A percentile compares a stretch with the other conserved stretches of the same genome.
These are phyloP conservation scores for Eulemur mongoz DNA, from an alignment of 2,797 vertebrate genomes.

Conservation along the genomic window DNA sequence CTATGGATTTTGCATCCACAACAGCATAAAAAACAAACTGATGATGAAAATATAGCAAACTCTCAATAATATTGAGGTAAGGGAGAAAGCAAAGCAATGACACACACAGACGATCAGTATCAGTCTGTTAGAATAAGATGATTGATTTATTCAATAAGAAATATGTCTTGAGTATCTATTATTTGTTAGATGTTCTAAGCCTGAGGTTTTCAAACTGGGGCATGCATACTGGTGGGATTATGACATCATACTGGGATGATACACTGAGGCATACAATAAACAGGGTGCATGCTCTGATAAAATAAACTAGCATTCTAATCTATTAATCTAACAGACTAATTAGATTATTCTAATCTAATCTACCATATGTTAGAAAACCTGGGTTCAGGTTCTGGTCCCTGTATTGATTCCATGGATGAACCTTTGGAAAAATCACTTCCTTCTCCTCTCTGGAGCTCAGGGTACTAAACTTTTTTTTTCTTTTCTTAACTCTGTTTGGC, in stretches of 20 bases:
- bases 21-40: slow-evolving; percentile 67
- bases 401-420: not conserved
- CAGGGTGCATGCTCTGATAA: not conserved
- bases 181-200: not conserved
- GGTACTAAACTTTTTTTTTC: not conserved
- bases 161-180: not conserved
- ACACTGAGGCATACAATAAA: not conserved
- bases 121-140: not conserved
- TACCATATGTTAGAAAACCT: not conserved
- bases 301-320: not conserved
- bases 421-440: not conserved
- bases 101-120: not conserved
- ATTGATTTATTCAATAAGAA: not conserved
- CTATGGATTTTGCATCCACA: not conserved
- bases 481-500: not conserved
- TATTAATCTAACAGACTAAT: not conserved
- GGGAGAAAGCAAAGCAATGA: not conserved
- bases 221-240: not conserved
- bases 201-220: not conserved
- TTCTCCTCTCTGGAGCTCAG: not conserved
- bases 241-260: not conserved
- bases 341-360: not conserved
- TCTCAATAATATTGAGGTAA: not conserved
- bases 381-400: not conserved
- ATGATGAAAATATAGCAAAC: slow-evolving; percentile 45